Percentiles rank a stretch among this genome's conserved stretches.
Evolutionary conservation across 2,113 vertebrate genomes (phyloP).

Genomic region (pig (Sus scrofa)): DNA sequence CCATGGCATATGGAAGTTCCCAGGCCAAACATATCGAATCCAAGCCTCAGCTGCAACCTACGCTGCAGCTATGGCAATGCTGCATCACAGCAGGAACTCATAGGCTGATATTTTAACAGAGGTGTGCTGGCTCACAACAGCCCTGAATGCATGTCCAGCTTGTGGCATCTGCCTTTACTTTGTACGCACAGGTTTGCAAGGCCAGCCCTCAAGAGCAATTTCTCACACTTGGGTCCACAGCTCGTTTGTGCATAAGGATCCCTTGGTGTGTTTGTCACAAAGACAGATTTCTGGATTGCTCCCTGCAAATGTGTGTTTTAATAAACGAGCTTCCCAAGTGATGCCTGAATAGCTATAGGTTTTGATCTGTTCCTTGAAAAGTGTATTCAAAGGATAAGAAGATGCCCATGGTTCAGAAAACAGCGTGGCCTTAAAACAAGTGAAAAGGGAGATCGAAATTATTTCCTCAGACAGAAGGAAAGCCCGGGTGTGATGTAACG

Average conservation of each 20-base stretch:
- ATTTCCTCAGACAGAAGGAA: background rate
- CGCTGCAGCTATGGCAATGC: too few species aligned
- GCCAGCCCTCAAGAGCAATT: background rate
- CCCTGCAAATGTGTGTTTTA: background rate
- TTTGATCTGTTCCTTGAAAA: background rate
- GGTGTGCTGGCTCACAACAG: background rate
- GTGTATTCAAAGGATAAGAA: background rate
- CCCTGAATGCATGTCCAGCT: background rate
- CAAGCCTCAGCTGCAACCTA: too few species aligned
- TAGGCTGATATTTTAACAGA: conserved; percentile 18
- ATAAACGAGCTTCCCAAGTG: background rate
- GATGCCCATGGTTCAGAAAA: background rate
- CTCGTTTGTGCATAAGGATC: background rate
- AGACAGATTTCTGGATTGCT: background rate
- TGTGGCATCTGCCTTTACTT: background rate
- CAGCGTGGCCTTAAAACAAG: background rate
- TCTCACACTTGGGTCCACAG: background rate
- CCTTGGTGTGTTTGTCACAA: background rate
- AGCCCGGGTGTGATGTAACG: background rate
- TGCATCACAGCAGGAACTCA: too few species aligned
- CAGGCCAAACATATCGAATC: too few species aligned
- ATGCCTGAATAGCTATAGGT: background rate
- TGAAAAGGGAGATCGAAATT: background rate
- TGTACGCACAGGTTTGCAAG: background rate
- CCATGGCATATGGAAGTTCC: too few species aligned